Conservation (phyloP, 1,140 invertebrate species). For the Drosophila watanabei region DNA sequence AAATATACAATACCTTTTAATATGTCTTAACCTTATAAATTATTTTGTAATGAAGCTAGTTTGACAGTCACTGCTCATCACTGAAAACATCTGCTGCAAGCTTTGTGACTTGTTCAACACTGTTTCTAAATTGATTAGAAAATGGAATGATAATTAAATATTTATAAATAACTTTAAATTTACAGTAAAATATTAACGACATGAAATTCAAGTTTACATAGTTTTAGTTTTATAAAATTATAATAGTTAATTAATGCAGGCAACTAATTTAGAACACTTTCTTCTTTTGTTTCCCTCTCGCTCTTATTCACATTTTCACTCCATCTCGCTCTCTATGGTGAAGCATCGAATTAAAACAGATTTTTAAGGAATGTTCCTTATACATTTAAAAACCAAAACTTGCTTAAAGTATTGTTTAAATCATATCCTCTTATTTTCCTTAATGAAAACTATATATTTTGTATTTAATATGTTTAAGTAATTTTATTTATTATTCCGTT, state of each 20-base stretch:
- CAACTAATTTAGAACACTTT: background rate
- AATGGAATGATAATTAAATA: background rate
- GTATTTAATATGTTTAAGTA: background rate
- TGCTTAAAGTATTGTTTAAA: background rate
- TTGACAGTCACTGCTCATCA: background rate
- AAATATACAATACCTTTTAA: background rate
- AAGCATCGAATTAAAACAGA: background rate
- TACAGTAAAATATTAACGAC: background rate
- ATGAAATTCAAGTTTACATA: no score
- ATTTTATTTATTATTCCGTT: background rate
- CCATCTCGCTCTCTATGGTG: slow-evolving; percentile 11
- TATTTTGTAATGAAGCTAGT: background rate
- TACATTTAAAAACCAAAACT: background rate
- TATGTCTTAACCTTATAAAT: background rate
- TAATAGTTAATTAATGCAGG: background rate
- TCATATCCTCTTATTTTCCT: background rate
- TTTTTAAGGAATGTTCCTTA: no score
- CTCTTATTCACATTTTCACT: background rate
- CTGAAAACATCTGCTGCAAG: background rate
- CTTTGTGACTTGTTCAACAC: background rate
- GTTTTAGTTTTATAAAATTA: no score
- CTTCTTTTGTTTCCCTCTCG: background rate
- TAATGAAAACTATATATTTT: no score
- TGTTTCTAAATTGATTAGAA: background rate
- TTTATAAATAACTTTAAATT: background rate